These are phyloP conservation scores for Agapornis canus DNA, from an alignment of 2,797 vertebrate genomes.

Conservation along the genomic window DNA sequence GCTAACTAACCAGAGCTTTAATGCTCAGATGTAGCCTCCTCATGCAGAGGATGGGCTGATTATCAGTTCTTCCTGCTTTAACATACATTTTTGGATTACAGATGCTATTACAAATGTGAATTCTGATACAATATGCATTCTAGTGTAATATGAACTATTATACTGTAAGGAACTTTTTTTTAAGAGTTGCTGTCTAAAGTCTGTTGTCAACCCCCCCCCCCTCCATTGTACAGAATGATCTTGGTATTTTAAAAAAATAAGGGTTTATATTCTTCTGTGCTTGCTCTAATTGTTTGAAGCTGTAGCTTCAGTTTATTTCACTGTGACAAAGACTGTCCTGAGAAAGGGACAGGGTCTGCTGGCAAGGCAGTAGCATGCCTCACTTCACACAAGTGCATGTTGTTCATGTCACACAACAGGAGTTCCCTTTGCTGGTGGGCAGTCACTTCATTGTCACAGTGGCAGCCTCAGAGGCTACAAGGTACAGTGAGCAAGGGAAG, in stretches of 20 bases:
- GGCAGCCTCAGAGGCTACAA: neutral
- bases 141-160: slow-evolving; percentile 9
- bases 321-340: neutral
- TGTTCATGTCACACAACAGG: neutral
- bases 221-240: neutral
- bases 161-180: slow-evolving; percentile 16
- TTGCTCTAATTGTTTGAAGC: neutral
- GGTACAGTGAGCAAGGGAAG: neutral
- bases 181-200: neutral
- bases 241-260: neutral
- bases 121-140: slow-evolving; percentile 30
- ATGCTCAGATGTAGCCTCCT: slow-evolving; percentile 35
- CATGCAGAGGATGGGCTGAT: slow-evolving; percentile 57
- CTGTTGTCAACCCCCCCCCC: rapidly evolving
- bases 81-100: slow-evolving; percentile 63
- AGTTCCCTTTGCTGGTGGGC: neutral
- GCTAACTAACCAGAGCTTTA: slow-evolving; percentile 71
- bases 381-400: neutral
- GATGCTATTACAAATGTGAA: slow-evolving; percentile 67
- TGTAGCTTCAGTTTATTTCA: neutral
- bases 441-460: neutral
- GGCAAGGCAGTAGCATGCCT: neutral
- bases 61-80: slow-evolving; percentile 61
- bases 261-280: neutral
- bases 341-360: neutral